Evolutionary conservation across 2,888 invertebrate species (phyloP).

Genomic region (Strigamia maritima): DNA sequence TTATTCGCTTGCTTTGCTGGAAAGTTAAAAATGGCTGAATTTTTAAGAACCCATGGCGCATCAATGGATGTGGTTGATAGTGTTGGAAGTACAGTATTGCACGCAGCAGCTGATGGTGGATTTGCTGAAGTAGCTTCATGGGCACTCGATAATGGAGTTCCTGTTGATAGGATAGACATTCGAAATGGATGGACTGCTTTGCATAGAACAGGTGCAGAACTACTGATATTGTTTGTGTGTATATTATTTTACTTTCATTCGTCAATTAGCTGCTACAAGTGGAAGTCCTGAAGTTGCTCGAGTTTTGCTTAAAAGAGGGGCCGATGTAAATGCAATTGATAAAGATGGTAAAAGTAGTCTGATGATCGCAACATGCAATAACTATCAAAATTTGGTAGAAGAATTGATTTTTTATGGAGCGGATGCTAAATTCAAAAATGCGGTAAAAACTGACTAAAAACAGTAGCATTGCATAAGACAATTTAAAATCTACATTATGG

Average conservation of each 20-base stretch:
- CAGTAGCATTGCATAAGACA: too few species aligned
- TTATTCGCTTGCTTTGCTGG: constrained; percentile 18
- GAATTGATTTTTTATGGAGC: constrained; percentile 35
- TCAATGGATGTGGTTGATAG: neutral
- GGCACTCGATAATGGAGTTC: constrained; percentile 8
- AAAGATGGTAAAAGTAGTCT: constrained; percentile 8
- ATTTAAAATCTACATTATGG: too few species aligned
- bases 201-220: constrained; percentile 29
- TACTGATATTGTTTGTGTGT: neutral
- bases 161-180: neutral
- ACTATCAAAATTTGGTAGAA: neutral
- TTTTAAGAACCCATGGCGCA: neutral
- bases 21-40: constrained; percentile 24
- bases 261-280: constrained; percentile 34
- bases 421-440: constrained; percentile 16
- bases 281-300: constrained; percentile 27
- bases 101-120: constrained; percentile 37
- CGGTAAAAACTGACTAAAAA: neutral
- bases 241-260: neutral
- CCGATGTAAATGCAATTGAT: constrained; percentile 32
- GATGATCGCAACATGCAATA: constrained; percentile 38
- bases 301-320: constrained; percentile 14
- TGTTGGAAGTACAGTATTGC: constrained; percentile 12
- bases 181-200: constrained; percentile 36
- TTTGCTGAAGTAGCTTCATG: neutral